A percentile compares a stretch with the other conserved stretches of the same genome.
Evolutionary conservation across 2,888 invertebrate genomes (phyloP).

Genomic region (Sesia apiformis): DNA sequence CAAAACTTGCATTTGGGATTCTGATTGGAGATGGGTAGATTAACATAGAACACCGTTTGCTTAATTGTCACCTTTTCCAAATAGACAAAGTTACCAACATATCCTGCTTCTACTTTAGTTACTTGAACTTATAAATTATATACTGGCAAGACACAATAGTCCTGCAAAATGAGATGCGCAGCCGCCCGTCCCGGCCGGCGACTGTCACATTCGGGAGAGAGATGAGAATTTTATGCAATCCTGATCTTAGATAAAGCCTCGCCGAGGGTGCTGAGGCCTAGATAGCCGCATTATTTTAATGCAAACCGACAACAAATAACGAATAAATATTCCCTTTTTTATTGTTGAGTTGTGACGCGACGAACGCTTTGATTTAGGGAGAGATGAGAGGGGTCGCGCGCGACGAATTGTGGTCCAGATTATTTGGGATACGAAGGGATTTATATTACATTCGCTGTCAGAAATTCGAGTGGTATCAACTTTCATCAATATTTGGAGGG

Average conservation of each 20-base stretch:
- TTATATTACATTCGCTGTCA: conserved; percentile 54
- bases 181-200: conserved; percentile 33
- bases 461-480: conserved; percentile 45
- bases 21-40: no score
- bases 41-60: no score
- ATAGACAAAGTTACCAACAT: no score
- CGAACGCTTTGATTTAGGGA: conserved; percentile 65
- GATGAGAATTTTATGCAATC: conserved; percentile 69
- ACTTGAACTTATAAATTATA: no score
- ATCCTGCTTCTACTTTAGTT: no score
- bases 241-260: conserved; percentile 63
- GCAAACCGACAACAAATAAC: conserved; percentile 72
- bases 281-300: conserved; percentile 71
- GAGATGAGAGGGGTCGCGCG: conserved; percentile 45
- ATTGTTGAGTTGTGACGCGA: conserved; percentile 60
- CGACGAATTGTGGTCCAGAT: conserved; percentile 65
- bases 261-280: conserved; percentile 60
- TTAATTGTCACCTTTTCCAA: no score
- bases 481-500: conserved; percentile 51
- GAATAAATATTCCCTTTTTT: conserved; percentile 68
- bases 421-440: conserved; percentile 50
- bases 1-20: no score
- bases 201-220: conserved; percentile 54
- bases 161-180: conserved; percentile 53
- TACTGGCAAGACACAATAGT: conserved; percentile 7